Percentiles rank a stretch among this genome's conserved stretches.
These are phyloP conservation scores for Terebella lapidaria DNA, from an alignment of 2,888 invertebrate species.

Conservation along the genomic window DNA sequence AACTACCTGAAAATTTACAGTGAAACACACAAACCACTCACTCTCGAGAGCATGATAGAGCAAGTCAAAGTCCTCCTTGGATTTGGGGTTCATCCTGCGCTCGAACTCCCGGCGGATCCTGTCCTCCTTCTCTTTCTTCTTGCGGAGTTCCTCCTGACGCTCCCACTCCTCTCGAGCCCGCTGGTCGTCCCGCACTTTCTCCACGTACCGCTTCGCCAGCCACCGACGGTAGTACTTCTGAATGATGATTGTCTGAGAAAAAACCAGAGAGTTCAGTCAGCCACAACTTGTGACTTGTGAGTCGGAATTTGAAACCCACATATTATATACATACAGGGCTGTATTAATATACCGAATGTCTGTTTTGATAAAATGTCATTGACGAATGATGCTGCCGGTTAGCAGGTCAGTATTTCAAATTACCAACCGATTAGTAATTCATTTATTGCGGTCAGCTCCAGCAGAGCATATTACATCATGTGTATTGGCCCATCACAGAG, in stretches of 20 bases:
- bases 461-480: too few relatives aligned
- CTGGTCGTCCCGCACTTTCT: slow-evolving; percentile 44
- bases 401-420: too few relatives aligned
- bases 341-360: too few relatives aligned
- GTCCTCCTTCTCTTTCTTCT: slow-evolving; percentile 49
- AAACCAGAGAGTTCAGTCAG: too few relatives aligned
- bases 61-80: slow-evolving; percentile 53
- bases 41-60: slow-evolving; percentile 52
- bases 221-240: slow-evolving; percentile 53
- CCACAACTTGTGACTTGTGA: too few relatives aligned
- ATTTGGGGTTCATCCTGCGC: slow-evolving; percentile 51
- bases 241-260: slow-evolving; percentile 45
- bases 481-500: too few relatives aligned
- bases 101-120: slow-evolving; percentile 49
- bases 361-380: too few relatives aligned
- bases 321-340: too few relatives aligned
- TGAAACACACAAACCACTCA: slow-evolving; percentile 29
- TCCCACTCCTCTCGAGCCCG: slow-evolving; percentile 47
- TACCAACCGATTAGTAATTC: too few relatives aligned
- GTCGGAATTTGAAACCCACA: too few relatives aligned
- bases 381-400: too few relatives aligned
- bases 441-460: too few relatives aligned
- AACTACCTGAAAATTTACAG: neutral
- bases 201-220: slow-evolving; percentile 50
- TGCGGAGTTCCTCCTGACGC: slow-evolving; percentile 42